Percentiles rank a stretch among this genome's conserved stretches.
phyloP scores from a whole-genome alignment of 2,888 invertebrate species.

The Clitarchus hookeri region DNA sequence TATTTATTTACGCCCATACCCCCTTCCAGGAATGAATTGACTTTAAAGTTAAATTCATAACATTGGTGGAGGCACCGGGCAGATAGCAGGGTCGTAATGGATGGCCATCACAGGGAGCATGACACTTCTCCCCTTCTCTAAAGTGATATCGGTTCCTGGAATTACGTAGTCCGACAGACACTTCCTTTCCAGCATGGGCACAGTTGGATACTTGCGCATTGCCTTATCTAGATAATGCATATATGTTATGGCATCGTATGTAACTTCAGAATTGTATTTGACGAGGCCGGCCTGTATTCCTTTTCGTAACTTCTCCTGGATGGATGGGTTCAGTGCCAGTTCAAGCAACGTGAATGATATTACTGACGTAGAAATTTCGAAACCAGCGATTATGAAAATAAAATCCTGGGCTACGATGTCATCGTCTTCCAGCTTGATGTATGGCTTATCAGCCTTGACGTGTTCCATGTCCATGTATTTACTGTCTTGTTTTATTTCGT shows the following conservation, averaged over 20 bases:
- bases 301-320: constrained; percentile 45
- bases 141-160: constrained; percentile 42
- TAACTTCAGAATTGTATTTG: constrained; percentile 50
- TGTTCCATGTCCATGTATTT: too few species aligned
- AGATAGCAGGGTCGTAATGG: constrained; percentile 29
- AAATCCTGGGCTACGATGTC: constrained; percentile 62
- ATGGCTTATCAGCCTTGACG: too few species aligned
- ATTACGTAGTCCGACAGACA: constrained; percentile 41
- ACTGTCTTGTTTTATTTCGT: too few species aligned
- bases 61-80: constrained; percentile 44
- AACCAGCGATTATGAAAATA: constrained; percentile 66
- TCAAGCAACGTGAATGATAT: constrained; percentile 51
- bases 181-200: constrained; percentile 31
- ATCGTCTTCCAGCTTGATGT: constrained; percentile 50
- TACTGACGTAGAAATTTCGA: constrained; percentile 66
- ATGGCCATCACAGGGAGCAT: constrained; percentile 26
- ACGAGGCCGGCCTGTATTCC: constrained; percentile 28
- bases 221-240: constrained; percentile 61
- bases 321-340: constrained; percentile 48
- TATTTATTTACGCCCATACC: too few species aligned
- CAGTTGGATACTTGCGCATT: constrained; percentile 26
- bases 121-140: constrained; percentile 45
- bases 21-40: constrained; percentile 45
- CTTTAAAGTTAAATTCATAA: too few species aligned
- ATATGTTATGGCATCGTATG: constrained; percentile 55